Evolutionary conservation across 2,888 invertebrate species (phyloP).

Genomic region (Altica lythri): DNA sequence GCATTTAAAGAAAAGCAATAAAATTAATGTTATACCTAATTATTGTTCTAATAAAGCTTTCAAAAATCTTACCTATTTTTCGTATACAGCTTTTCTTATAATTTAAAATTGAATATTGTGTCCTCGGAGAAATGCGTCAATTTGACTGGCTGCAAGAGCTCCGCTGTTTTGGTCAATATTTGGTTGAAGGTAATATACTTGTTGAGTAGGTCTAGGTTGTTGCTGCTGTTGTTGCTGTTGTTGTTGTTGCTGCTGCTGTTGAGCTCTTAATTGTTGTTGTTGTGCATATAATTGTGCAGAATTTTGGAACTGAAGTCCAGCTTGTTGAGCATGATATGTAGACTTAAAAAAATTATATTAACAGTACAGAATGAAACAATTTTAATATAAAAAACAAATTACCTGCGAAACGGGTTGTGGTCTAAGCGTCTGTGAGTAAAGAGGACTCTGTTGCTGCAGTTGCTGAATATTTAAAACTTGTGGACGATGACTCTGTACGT

Average conservation of each 20-base stretch:
- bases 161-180: conserved; percentile 44
- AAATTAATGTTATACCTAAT: too few species aligned
- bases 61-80: conserved; percentile 12
- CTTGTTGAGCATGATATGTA: conserved; percentile 67
- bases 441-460: conserved; percentile 60
- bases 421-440: conserved; percentile 55
- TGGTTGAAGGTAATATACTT: conserved; percentile 66
- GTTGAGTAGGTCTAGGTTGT: conserved; percentile 42
- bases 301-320: conserved; percentile 65
- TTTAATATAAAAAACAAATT: conserved; percentile 2
- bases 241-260: conserved; percentile 52
- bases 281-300: conserved; percentile 60
- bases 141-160: conserved; percentile 67
- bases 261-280: conserved; percentile 57
- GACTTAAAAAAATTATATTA: conserved; percentile 41
- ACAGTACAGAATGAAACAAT: too few species aligned
- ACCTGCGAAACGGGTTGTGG: conserved; percentile 43
- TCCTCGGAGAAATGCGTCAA: conserved; percentile 79
- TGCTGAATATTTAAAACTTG: conserved; percentile 64
- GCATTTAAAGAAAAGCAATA: too few species aligned
- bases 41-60: too few species aligned
- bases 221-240: conserved; percentile 55
- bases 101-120: conserved; percentile 68
- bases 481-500: conserved; percentile 63
- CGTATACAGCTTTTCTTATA: conserved; percentile 13